Percentiles rank a stretch among this genome's conserved stretches.
Evolutionary conservation across 2,797 vertebrate species (phyloP).

Genomic region (Toxotes lorentzi): DNA sequence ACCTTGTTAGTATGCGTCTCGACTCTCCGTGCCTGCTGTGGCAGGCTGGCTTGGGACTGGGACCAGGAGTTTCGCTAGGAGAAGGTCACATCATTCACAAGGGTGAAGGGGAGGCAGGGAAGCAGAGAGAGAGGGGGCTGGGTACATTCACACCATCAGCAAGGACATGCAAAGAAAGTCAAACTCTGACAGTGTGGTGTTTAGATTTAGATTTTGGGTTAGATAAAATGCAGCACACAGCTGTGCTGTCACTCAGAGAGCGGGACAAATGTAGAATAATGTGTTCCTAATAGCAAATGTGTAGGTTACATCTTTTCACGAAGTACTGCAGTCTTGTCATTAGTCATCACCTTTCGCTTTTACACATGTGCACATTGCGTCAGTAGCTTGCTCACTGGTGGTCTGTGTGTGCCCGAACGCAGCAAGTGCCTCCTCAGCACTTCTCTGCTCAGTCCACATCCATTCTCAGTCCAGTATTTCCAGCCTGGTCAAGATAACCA

Average conservation of each 20-base stretch:
- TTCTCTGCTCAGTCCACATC: slow-evolving; percentile 29
- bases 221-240: slow-evolving; percentile 24
- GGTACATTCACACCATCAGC: slow-evolving; percentile 46
- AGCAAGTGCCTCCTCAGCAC: slow-evolving; percentile 59
- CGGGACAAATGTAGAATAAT: slow-evolving; percentile 12
- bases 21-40: slow-evolving; percentile 50
- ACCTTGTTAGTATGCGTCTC: slow-evolving; percentile 70
- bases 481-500: slow-evolving; percentile 20
- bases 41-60: slow-evolving; percentile 65
- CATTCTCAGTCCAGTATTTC: slow-evolving; percentile 2
- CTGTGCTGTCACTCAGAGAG: slow-evolving; percentile 3
- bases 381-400: slow-evolving; percentile 50
- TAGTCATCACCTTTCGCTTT: slow-evolving; percentile 44
- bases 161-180: slow-evolving; percentile 59
- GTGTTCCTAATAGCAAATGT: neutral
- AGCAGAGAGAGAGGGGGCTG: slow-evolving; percentile 27
- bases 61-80: slow-evolving; percentile 63
- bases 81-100: slow-evolving; percentile 76
- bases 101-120: slow-evolving; percentile 44
- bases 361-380: slow-evolving; percentile 46
- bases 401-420: slow-evolving; percentile 11
- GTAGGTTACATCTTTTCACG: slow-evolving; percentile 4
- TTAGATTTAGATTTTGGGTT: slow-evolving; percentile 28
- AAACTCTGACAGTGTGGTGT: slow-evolving; percentile 12
- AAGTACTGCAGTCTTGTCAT: slow-evolving; percentile 41